Conservation (phyloP, 1,140 invertebrate species). For the Lepidostoma basale region DNA sequence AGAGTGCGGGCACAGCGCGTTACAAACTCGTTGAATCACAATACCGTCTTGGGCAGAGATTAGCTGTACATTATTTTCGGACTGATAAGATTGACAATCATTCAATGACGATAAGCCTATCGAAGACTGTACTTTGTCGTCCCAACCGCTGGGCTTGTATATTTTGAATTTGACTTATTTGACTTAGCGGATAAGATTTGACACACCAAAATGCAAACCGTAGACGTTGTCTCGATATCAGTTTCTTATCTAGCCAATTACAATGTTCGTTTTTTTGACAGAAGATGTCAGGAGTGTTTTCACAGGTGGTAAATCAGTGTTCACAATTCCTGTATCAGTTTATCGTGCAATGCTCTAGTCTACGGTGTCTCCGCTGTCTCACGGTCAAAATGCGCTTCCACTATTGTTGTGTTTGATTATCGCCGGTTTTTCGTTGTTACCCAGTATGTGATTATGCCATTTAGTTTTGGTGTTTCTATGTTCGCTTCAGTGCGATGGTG, state of each 20-base stretch:
- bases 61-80: background rate
- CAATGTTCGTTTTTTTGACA: conserved; percentile 9
- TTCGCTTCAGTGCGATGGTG: conserved; percentile 10
- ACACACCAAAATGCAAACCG: background rate
- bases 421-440: background rate
- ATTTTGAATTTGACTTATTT: conserved; percentile 31
- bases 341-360: background rate
- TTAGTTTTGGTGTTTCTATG: background rate
- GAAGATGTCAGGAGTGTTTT: conserved; percentile 31
- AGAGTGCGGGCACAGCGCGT: no score
- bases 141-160: background rate
- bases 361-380: background rate
- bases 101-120: conserved; percentile 19
- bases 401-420: background rate
- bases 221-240: conserved; percentile 21
- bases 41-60: background rate
- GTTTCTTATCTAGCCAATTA: conserved; percentile 16
- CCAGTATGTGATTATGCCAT: background rate
- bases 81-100: background rate
- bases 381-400: background rate
- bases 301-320: conserved; percentile 6
- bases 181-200: conserved; percentile 29
- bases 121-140: background rate
- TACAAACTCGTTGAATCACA: background rate
- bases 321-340: background rate